A percentile compares a stretch with the other conserved stretches of the same genome.
Conservation (phyloP, 2,888 invertebrate genomes). For the Sclerodermus sp. region DNA sequence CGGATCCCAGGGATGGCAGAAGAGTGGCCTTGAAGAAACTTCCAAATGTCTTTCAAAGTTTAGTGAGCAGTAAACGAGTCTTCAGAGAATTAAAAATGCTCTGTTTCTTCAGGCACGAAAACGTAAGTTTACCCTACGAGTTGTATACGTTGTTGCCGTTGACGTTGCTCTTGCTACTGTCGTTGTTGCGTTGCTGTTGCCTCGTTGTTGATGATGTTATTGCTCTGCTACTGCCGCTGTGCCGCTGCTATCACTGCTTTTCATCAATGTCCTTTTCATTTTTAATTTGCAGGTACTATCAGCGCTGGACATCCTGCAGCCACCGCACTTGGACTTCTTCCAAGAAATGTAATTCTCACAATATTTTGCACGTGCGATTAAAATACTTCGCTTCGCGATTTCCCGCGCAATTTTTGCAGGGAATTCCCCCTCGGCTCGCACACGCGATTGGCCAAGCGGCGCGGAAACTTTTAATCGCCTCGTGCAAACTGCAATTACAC, state of each 20-base stretch:
- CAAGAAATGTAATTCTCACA: slow-evolving; percentile 99
- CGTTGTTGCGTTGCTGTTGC: too few species aligned
- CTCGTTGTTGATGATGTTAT: too few species aligned
- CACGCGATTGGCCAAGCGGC: too few species aligned
- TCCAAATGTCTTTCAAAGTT: slow-evolving; percentile 99
- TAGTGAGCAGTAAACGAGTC: slow-evolving; percentile 97
- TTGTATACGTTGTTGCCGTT: too few species aligned
- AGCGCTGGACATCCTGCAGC: slow-evolving; percentile 97
- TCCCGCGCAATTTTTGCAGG: too few species aligned
- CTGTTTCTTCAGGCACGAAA: slow-evolving; percentile 99
- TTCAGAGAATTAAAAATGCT: slow-evolving; percentile 99
- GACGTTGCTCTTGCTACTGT: too few species aligned
- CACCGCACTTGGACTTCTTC: slow-evolving; percentile 98
- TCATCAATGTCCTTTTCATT: slow-evolving; percentile 46
- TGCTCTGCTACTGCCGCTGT: background rate
- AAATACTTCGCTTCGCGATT: too few species aligned
- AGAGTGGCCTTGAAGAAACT: slow-evolving; percentile 98
- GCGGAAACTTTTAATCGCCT: too few species aligned
- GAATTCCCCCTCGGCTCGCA: too few species aligned
- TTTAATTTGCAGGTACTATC: slow-evolving; percentile 91
- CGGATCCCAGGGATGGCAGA: slow-evolving; percentile 97
- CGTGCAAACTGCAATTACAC: too few species aligned
- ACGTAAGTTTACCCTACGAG: too few species aligned
- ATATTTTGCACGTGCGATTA: too few species aligned
- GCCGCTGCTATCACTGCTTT: background rate